phyloP scores from a whole-genome alignment of 1,140 invertebrate genomes.

The Tyrophagus putrescentiae region DNA sequence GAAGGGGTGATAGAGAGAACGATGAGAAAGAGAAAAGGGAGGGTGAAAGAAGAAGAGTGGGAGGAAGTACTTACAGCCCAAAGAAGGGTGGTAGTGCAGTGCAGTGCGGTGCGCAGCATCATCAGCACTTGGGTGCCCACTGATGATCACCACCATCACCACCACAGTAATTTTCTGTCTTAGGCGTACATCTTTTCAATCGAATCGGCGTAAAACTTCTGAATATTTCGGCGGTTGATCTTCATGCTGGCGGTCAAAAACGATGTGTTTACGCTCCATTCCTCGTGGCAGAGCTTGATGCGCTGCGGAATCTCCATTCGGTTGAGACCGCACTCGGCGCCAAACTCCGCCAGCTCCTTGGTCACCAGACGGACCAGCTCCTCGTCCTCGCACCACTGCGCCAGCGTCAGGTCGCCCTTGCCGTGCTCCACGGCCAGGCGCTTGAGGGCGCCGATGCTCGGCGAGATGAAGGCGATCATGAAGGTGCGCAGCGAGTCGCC shows the following conservation, averaged over 20 bases:
- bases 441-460: slow-evolving; percentile 49
- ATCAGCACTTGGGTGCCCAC: too few species aligned
- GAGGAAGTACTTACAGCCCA: too few species aligned
- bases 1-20: too few species aligned
- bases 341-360: slow-evolving; percentile 58
- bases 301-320: slow-evolving; percentile 84
- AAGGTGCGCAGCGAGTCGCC: slow-evolving; percentile 67
- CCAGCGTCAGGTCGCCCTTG: slow-evolving; percentile 42
- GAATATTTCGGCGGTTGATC: slow-evolving; percentile 88
- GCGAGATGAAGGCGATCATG: slow-evolving; percentile 78
- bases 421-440: slow-evolving; percentile 47
- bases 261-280: slow-evolving; percentile 90
- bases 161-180: too few species aligned
- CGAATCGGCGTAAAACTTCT: slow-evolving; percentile 73
- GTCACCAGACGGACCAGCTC: slow-evolving; percentile 59
- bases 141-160: too few species aligned
- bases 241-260: too few species aligned
- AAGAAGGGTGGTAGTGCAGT: too few species aligned
- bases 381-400: slow-evolving; percentile 55
- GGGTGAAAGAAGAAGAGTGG: too few species aligned
- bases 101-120: too few species aligned
- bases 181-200: slow-evolving; percentile 73
- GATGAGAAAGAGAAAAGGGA: too few species aligned
- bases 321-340: slow-evolving; percentile 50
- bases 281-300: slow-evolving; percentile 67